Evolutionary conservation across 2,888 invertebrate genomes (phyloP).

Genomic region (Auanema freiburgensis): DNA sequence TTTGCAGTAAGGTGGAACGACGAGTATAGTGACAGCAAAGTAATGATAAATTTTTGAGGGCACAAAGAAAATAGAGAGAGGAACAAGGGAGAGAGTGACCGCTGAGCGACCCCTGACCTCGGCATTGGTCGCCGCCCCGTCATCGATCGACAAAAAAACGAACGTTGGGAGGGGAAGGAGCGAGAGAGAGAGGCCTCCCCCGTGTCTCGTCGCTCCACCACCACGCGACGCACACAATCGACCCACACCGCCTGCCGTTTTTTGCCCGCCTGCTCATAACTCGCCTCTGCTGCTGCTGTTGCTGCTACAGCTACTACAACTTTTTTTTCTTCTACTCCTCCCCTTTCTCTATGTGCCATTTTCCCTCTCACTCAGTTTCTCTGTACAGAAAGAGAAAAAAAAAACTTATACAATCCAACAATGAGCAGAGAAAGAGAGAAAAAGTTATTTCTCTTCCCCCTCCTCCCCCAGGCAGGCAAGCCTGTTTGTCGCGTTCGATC

Average conservation of each 20-base stretch:
- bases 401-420: too few species aligned
- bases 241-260: conserved; percentile 22
- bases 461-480: too few species aligned
- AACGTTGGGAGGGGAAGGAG: conserved; percentile 5
- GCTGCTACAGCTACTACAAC: conserved; percentile 4
- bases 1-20: too few species aligned
- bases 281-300: conserved; percentile 14
- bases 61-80: too few species aligned
- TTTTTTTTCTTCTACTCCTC: conserved; percentile 11
- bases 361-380: conserved; percentile 11
- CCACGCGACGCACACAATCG: conserved; percentile 26
- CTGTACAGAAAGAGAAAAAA: too few species aligned
- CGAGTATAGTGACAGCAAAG: too few species aligned
- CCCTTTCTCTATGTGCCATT: conserved; percentile 14
- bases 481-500: too few species aligned
- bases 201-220: conserved; percentile 20
- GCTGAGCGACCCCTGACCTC: conserved; percentile 23
- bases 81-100: conserved; percentile 6
- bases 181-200: conserved; percentile 8
- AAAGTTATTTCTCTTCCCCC: too few species aligned
- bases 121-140: conserved; percentile 7
- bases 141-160: conserved; percentile 24
- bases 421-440: too few species aligned
- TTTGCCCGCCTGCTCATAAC: conserved; percentile 24
- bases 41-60: too few species aligned